Base-by-base conservation (phyloP, 2,797 vertebrate species). In the Limosa lapponica region DNA sequence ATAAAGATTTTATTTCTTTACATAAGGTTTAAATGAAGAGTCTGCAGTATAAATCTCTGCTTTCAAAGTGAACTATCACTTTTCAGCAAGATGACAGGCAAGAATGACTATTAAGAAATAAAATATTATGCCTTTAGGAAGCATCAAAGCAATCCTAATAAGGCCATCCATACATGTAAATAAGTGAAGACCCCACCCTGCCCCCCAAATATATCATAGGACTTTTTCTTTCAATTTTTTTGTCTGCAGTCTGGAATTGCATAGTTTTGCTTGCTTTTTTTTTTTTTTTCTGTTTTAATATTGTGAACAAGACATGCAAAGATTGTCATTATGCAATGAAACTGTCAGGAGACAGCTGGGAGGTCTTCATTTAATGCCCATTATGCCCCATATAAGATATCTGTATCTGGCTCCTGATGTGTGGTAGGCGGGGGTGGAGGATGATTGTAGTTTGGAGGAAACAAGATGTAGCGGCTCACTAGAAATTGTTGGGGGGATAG, bases 1-100 rank as follows among this genome's bases (percentile, higher is more conserved):
- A 85, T 97, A 95, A 96, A 97, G 96, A 93, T 97, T 97, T 97
- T 96, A 97, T 97, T 96, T 98, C 95, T 95, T 96, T 96, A 97
- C 82, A 90, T 91, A 96, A 97, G 92, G 93, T 97, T 97, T 96
- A 97, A 95, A 96, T 89, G 97, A 97, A 97, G 94, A 96, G 51
- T 70, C 82, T 81, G 34, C 55, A 78, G 57, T 69, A 89, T 91
- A 96, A 97, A 95, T 95, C 85, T 95, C 85, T 75, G 39, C 69
- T 96, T 97, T 97, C 87, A 95, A 95, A 97, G 82, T 48, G 69
- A 91, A 78, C 87, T 95, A 72, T 97, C 92, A 77, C 87, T 97
- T 97, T 97, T 96, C 93, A 94, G 64, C 37, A 62, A 95, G 73
- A 94, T 95, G 44, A 87, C 73, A 94, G 37, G 84, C 78, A 97